These are phyloP conservation scores for Stenoptilia bipunctidactyla DNA, from an alignment of 2,888 invertebrate genomes.

Conservation along the genomic window DNA sequence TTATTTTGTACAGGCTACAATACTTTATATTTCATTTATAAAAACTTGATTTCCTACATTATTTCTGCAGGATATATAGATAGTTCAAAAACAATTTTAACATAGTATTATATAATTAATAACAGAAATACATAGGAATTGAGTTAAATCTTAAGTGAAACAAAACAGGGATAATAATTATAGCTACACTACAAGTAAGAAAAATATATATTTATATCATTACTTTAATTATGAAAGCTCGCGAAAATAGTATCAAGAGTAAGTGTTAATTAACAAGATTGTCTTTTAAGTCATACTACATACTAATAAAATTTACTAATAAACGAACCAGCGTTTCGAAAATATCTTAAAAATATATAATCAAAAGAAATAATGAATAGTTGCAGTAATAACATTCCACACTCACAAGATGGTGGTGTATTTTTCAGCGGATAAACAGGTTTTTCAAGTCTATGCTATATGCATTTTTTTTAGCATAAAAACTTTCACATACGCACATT, in stretches of 20 bases:
- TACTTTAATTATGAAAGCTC: constrained; percentile 60
- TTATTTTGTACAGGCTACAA: constrained; percentile 37
- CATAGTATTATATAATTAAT: too few relatives aligned
- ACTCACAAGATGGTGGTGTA: constrained; percentile 18
- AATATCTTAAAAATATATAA: constrained; percentile 10
- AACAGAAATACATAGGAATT: too few relatives aligned
- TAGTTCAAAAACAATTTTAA: too few relatives aligned
- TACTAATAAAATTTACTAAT: constrained; percentile 31
- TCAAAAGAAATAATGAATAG: constrained; percentile 9
- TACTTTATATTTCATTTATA: not conserved
- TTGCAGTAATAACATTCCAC: constrained; percentile 30
- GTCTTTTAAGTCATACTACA: constrained; percentile 51
- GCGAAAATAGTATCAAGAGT: constrained; percentile 48
- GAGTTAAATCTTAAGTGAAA: constrained; percentile 16
- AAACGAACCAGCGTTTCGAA: constrained; percentile 31
- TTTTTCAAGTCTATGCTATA: too few relatives aligned
- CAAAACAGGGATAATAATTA: constrained; percentile 32
- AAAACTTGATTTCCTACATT: too few relatives aligned
- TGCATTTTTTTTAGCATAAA: too few relatives aligned
- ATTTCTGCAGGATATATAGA: too few relatives aligned
- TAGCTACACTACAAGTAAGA: constrained; percentile 57
- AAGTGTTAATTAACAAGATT: constrained; percentile 37
- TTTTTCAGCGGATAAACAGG: too few relatives aligned
- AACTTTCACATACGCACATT: too few relatives aligned
- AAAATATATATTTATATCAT: constrained; percentile 53